Evolutionary conservation across 35 echinoderm and acorn worm genomes (phyloP), one percentile per base, ranked within the genome.

Genomic region (Nesometra sesokonis): DNA sequence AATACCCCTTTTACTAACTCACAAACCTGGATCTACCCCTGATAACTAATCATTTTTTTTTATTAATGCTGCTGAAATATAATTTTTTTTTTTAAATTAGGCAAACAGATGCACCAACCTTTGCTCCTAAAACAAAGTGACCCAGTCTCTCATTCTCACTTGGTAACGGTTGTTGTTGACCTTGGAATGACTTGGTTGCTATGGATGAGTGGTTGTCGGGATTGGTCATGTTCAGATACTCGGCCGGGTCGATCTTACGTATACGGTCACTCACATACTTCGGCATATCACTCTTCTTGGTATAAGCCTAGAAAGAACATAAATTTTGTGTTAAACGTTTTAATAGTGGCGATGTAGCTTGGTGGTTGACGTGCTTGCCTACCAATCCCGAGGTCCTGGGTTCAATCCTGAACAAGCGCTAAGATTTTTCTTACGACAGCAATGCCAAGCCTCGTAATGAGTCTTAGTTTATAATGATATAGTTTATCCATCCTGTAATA

Each of bases 171-270:
- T 93, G 89, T 78, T 99, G 96, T 77, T 90, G 78, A 4, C 96
- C 96, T 80, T 92, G 84, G 86, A 94, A 94, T n/a, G 87, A 91
- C 57, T 99, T 99, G 36, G 80, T 92, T 47, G 93, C 88, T 37
- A 94, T 99, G 46, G 87, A 90, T 3, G 96, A 99, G 67, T 99
- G 93, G 85, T 99, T 99, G 57, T 99, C 83, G 0, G 96, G 96
- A 39, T 99, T 92, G 34, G 93, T 99, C 96, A 99, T 92, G 85
- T 94, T 99, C 36, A 92, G 82, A 82, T 99, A 94, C 85, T 99
- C 96, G 0, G 93, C 92, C 11, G 96, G 96, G 78, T 94, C 96
- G 2, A 32, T 34, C 78, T 98, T 94, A 78, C 52, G 85, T 5
- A 87, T 98, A 37, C 90, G 78, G 11, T 89, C 77, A 77, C 91